Conservation (phyloP, 1,140 invertebrate genomes). For the Heliconius himera region DNA sequence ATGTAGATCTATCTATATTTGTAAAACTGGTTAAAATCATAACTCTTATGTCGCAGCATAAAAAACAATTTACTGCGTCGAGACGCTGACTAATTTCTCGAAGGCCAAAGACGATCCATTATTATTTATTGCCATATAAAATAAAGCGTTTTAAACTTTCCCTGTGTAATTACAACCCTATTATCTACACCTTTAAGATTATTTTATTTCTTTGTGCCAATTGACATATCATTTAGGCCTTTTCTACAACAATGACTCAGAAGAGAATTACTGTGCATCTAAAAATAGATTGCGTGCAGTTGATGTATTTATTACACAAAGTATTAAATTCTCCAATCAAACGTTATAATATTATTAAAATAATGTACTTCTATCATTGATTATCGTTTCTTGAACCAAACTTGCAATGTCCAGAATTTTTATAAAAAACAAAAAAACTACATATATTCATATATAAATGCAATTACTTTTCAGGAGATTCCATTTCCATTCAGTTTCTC, state of each 20-base stretch:
- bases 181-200: constrained; percentile 41
- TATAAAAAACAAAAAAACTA: background rate
- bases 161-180: constrained; percentile 48
- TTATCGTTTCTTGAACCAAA: no score
- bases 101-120: constrained; percentile 77
- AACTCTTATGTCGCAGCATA: constrained; percentile 48
- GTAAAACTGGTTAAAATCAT: constrained; percentile 16
- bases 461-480: constrained; percentile 29
- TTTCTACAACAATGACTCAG: constrained; percentile 70
- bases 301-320: constrained; percentile 42
- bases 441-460: background rate
- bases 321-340: constrained; percentile 23
- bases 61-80: constrained; percentile 65
- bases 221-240: constrained; percentile 66
- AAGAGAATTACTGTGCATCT: constrained; percentile 61
- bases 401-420: no score
- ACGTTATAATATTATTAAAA: background rate
- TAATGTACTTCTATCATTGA: no score
- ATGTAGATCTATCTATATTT: constrained; percentile 1
- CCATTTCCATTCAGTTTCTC: constrained; percentile 40
- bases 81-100: constrained; percentile 75
- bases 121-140: constrained; percentile 80
- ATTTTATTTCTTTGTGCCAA: constrained; percentile 44
- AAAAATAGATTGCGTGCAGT: constrained; percentile 57
- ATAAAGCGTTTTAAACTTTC: constrained; percentile 50